These are phyloP conservation scores for Psilanteris sp. DNA, from an alignment of 1,140 invertebrate species.

Conservation along the genomic window DNA sequence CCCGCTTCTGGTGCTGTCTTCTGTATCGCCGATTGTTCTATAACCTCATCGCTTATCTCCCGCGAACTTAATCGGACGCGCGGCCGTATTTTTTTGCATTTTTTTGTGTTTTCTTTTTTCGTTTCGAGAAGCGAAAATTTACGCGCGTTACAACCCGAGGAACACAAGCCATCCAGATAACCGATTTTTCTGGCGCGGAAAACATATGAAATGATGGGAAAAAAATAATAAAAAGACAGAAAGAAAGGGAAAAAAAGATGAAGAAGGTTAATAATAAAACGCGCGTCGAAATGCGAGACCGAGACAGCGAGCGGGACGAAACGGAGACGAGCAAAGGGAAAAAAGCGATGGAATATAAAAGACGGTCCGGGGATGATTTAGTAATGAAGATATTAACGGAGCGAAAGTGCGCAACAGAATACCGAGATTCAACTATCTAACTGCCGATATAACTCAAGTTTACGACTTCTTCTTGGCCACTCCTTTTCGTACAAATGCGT, in stretches of 20 bases:
- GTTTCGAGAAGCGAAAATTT: too few species aligned
- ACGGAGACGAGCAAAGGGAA: conserved; percentile 13
- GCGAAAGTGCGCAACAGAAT: conserved; percentile 77
- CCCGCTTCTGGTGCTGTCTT: conserved; percentile 68
- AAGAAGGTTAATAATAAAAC: conserved; percentile 43
- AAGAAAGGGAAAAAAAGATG: too few species aligned
- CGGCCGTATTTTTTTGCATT: too few species aligned
- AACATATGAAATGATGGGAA: conserved; percentile 5
- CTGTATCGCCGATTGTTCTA: conserved; percentile 57
- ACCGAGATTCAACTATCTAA: conserved; percentile 80
- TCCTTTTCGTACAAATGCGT: conserved; percentile 68
- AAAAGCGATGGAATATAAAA: conserved; percentile 58
- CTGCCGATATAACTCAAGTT: conserved; percentile 78
- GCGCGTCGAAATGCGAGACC: conserved; percentile 37
- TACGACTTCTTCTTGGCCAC: conserved; percentile 74
- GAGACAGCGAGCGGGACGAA: conserved; percentile 23
- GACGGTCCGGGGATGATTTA: conserved; percentile 76
- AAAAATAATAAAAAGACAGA: too few species aligned
- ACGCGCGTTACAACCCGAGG: too few species aligned
- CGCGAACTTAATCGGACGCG: too few species aligned
- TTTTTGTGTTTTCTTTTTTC: too few species aligned
- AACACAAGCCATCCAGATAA: too few species aligned
- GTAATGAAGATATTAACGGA: conserved; percentile 80
- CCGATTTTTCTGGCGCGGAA: too few species aligned
- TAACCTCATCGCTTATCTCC: conserved; percentile 17